Conservation (phyloP, 2,113 vertebrate species). For the Sinosuthora webbiana region DNA sequence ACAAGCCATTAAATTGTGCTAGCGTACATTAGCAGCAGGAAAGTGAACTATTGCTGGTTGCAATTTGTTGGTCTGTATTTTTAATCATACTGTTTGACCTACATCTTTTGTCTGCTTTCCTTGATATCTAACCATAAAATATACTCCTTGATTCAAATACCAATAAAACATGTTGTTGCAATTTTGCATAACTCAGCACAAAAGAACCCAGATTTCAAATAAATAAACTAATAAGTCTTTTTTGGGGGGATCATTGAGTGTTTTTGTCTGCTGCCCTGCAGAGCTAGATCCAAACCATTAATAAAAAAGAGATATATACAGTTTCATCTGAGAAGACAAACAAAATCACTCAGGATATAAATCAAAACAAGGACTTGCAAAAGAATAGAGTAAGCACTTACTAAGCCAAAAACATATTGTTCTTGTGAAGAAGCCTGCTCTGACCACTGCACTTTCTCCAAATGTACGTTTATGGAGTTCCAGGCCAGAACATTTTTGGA, state of each 20-base stretch:
- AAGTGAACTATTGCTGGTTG: constrained; percentile 1
- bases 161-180: not conserved
- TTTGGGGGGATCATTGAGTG: not conserved
- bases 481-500: constrained; percentile 1
- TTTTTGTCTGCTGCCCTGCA: not conserved
- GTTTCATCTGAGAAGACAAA: constrained; percentile 31
- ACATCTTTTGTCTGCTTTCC: not conserved
- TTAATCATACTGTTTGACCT: constrained; percentile 28
- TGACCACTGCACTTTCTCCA: not conserved
- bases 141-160: not conserved
- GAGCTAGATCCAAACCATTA: not conserved
- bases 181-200: not conserved
- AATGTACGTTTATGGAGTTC: not conserved
- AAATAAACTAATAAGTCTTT: not conserved
- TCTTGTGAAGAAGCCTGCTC: constrained; percentile 9
- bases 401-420: constrained; percentile 36
- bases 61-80: constrained; percentile 26
- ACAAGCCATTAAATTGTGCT: constrained; percentile 7
- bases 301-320: not conserved
- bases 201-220: not conserved
- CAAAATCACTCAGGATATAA: not conserved
- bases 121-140: constrained; percentile 5
- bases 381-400: constrained; percentile 15
- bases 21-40: constrained; percentile 8
- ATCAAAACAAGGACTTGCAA: constrained; percentile 14